Percentiles rank a stretch among this genome's conserved stretches.
Evolutionary conservation across 2,797 vertebrate genomes (phyloP).

Genomic region (Botia almorhae): DNA sequence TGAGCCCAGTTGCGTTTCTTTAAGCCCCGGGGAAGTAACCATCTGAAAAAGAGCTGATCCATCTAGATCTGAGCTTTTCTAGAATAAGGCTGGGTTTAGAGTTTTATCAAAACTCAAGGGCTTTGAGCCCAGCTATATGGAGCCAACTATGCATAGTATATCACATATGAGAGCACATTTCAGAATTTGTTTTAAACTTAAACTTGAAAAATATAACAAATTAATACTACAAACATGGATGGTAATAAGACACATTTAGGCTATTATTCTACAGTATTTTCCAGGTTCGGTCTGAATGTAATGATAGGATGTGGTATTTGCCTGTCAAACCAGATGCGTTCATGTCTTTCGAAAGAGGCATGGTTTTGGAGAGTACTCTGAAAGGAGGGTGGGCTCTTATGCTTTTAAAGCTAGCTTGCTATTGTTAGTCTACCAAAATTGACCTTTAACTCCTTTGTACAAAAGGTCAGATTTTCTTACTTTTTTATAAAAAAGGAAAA

Average conservation of each 20-base stretch:
- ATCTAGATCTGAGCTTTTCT: constrained; percentile 9
- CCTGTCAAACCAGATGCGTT: too few relatives aligned
- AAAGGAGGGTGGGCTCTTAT: too few relatives aligned
- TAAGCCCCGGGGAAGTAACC: constrained; percentile 6
- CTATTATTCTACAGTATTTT: neutral
- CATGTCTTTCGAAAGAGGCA: too few relatives aligned
- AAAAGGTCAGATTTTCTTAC: neutral
- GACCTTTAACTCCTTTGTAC: neutral
- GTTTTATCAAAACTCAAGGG: neutral
- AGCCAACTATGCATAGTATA: neutral
- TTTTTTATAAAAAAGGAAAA: neutral
- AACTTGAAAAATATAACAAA: neutral
- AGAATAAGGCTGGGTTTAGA: constrained; percentile 15
- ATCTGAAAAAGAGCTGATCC: neutral
- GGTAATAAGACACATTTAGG: neutral
- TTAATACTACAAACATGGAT: too few relatives aligned
- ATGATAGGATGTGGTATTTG: too few relatives aligned
- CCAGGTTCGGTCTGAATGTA: neutral
- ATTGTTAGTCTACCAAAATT: too few relatives aligned
- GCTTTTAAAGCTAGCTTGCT: too few relatives aligned
- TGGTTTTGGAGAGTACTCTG: too few relatives aligned
- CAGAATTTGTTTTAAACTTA: neutral
- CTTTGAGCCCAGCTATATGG: neutral
- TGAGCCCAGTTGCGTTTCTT: constrained; percentile 8
- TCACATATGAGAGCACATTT: neutral